Evolutionary conservation across 2,113 vertebrate genomes (phyloP).

Genomic region (Panthera uncia): DNA sequence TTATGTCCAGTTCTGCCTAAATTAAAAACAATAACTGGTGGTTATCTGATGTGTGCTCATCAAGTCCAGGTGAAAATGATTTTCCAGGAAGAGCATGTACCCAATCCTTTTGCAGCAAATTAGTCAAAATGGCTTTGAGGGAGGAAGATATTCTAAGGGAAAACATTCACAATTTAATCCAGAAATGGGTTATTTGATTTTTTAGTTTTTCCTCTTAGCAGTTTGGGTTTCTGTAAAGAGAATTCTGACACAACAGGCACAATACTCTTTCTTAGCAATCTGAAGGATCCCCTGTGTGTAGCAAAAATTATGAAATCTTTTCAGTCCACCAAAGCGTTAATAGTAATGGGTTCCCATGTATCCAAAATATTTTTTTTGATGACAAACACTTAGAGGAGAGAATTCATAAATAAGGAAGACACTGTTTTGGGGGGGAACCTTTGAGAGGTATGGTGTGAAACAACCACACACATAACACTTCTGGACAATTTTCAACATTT

Average conservation of each 20-base stretch:
- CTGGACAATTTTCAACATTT: constrained; percentile 39
- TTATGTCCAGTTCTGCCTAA: constrained; percentile 84
- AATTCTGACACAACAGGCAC: not conserved
- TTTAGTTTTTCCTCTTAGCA: not conserved
- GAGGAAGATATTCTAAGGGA: not conserved
- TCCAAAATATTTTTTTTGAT: constrained; percentile 56
- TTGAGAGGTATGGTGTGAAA: constrained; percentile 10
- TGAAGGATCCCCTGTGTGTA: not conserved
- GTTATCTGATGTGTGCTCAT: constrained; percentile 49
- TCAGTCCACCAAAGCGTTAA: not conserved
- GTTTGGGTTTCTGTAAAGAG: not conserved
- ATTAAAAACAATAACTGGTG: constrained; percentile 60
- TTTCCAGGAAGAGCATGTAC: constrained; percentile 20
- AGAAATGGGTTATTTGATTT: not conserved
- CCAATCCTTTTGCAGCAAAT: constrained; percentile 24
- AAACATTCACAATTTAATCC: not conserved
- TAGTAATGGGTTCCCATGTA: constrained; percentile 32
- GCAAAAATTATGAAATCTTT: not conserved
- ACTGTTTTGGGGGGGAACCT: not conserved
- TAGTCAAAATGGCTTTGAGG: not conserved
- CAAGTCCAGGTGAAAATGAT: constrained; percentile 61
- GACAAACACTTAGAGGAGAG: constrained; percentile 59
- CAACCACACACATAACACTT: not conserved
- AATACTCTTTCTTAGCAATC: not conserved
- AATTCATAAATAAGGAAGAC: constrained; percentile 61